Evolutionary conservation across 2,797 vertebrate genomes (phyloP), one percentile per base, ranked within the genome.

Genomic region (Sebastes itinus): DNA sequence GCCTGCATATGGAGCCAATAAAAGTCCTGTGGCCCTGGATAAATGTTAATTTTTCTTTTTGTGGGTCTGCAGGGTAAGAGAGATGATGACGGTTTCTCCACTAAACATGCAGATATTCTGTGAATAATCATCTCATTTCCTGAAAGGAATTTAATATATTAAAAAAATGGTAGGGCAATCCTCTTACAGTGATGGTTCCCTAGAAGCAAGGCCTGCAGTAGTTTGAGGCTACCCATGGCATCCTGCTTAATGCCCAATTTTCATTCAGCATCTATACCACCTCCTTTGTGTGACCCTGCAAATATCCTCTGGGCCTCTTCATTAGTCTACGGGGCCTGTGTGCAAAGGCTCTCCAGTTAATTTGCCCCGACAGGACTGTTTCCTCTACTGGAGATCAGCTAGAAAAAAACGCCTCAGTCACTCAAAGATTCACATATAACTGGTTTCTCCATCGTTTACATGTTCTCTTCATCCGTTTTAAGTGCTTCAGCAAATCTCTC

Each of bases 281-380:
- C 90, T 95, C 92, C 94, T 94, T 94, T 91, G 94, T 94, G 93
- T 94, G 93, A 95, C 93, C 96, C 94, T 92, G 92, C 92, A 96
- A 95, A 96, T 95, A 95, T 95, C 96, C 95, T 95, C 95, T 94
- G 94, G 95, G 94, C 93, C 91, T 94, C 93, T 95, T 95, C 95
- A 96, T 96, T 95, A 95, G 93, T 90, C 88, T 77, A 81, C 74
- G 81, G 88, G 93, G 89, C 89, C 92, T 91, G 92, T 85, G 90
- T 91, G 92, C 89, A 92, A 91, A 89, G 92, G 86, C 92, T 93
- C 93, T 91, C 89, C 75, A 91, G 92, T 93, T 95, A 94, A 96
- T 96, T 96, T 95, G 93, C 90, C 94, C 92, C 89, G 84, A 87
- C 88, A 91, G 91, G 89, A 94, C 90, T 88, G 79, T 90, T 89